Evolutionary conservation across 2,113 vertebrate species (phyloP).

Genomic region (Rhipidura dahli): DNA sequence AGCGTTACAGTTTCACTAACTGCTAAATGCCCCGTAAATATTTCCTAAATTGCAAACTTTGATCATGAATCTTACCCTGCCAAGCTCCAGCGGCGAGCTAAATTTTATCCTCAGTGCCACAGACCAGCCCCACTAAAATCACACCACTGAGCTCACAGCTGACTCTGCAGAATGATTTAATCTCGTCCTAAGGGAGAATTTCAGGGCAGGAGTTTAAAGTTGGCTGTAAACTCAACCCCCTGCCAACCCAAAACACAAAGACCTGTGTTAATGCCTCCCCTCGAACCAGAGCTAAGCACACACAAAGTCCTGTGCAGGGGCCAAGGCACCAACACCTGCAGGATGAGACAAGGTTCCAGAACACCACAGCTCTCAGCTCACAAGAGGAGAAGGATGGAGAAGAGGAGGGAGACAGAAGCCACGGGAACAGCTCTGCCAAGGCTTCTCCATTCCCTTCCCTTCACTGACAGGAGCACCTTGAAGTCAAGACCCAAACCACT

Average conservation of each 20-base stretch:
- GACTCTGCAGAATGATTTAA: not conserved
- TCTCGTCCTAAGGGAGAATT: not conserved
- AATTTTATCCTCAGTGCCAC: not conserved
- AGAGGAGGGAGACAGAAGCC: not conserved
- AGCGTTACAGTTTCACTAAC: not conserved
- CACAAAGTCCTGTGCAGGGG: not conserved
- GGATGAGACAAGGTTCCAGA: not conserved
- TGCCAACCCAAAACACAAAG: not conserved
- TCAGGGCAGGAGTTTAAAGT: not conserved
- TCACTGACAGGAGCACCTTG: not conserved
- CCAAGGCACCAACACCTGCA: not conserved
- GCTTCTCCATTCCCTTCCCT: not conserved
- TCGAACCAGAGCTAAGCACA: not conserved
- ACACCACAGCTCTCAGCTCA: not conserved
- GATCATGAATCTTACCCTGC: not conserved
- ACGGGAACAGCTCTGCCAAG: not conserved
- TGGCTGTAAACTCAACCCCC: not conserved
- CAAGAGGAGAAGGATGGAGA: not conserved
- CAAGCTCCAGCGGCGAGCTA: not conserved
- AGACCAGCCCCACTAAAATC: not conserved
- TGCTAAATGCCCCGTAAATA: not conserved
- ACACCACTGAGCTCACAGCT: not conserved
- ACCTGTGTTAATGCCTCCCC: not conserved
- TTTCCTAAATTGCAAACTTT: not conserved
- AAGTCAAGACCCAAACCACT: not conserved